These are phyloP conservation scores for Drosophila fungiperda DNA, from an alignment of 2,888 invertebrate genomes.

Conservation along the genomic window DNA sequence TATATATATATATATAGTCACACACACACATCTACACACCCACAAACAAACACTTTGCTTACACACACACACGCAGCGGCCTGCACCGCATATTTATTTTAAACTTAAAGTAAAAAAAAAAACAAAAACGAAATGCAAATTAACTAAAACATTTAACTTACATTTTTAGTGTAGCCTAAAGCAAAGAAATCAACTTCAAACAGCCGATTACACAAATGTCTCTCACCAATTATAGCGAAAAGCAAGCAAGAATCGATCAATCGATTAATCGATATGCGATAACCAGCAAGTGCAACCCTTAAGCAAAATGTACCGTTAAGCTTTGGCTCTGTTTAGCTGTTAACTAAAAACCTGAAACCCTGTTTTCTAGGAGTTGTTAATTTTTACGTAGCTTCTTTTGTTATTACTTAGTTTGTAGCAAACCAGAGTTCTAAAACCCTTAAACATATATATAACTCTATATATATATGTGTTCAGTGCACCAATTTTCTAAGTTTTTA, in stretches of 20 bases:
- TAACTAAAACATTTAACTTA: constrained; percentile 48
- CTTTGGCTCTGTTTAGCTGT: constrained; percentile 3
- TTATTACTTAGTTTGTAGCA: constrained; percentile 51
- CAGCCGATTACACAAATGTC: constrained; percentile 18
- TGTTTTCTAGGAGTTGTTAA: constrained; percentile 43
- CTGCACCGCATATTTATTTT: constrained; percentile 73
- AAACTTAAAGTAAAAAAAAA: constrained; percentile 50
- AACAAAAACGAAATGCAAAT: constrained; percentile 42
- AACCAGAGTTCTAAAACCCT: constrained; percentile 11
- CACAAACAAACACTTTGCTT: constrained; percentile 28
- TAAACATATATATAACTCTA: background rate
- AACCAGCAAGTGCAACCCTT: constrained; percentile 21
- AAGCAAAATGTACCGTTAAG: constrained; percentile 6
- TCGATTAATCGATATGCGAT: constrained; percentile 26
- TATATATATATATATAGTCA: constrained; percentile 28
- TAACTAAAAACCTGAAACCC: constrained; percentile 14
- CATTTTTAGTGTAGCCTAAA: constrained; percentile 56
- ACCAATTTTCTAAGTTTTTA: constrained; percentile 42
- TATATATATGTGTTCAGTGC: constrained; percentile 1
- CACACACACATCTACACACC: constrained; percentile 35
- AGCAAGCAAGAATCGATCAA: constrained; percentile 9
- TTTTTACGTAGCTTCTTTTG: constrained; percentile 50
- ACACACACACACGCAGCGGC: constrained; percentile 48
- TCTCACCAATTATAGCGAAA: constrained; percentile 11
- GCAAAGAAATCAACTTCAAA: constrained; percentile 14